Conservation (phyloP, 2,888 invertebrate species). For the Parnassius apollo region DNA sequence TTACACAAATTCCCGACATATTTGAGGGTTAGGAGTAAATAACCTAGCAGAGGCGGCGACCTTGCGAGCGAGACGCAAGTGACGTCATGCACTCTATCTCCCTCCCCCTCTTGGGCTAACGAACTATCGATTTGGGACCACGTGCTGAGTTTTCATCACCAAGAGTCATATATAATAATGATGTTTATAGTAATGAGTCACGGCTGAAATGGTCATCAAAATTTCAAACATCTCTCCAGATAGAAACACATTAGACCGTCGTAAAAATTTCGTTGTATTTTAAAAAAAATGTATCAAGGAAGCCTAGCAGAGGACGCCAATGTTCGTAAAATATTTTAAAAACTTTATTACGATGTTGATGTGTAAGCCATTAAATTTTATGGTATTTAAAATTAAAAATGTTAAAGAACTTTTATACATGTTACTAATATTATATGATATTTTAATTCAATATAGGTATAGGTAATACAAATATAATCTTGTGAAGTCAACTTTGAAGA, state of each 20-base stretch:
- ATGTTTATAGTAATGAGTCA: conserved; percentile 23
- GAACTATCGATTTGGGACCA: conserved; percentile 53
- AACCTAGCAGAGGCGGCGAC: conserved; percentile 49
- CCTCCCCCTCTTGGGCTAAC: conserved; percentile 33
- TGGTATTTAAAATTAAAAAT: background rate
- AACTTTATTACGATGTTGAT: too few relatives aligned
- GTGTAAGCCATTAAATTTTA: too few relatives aligned
- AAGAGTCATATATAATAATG: conserved; percentile 13
- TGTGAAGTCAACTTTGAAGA: too few relatives aligned
- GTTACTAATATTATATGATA: too few relatives aligned
- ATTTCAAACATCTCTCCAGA: conserved; percentile 5
- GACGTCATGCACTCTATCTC: conserved; percentile 32
- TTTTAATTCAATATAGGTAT: background rate
- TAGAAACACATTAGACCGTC: conserved; percentile 6
- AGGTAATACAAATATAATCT: background rate
- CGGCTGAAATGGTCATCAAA: conserved; percentile 13
- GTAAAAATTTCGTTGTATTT: conserved; percentile 7
- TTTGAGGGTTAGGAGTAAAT: conserved; percentile 43
- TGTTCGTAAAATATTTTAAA: background rate
- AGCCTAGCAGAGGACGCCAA: background rate
- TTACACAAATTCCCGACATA: conserved; percentile 23
- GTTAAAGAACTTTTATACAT: background rate
- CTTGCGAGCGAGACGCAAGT: conserved; percentile 40
- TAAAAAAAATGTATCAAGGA: conserved; percentile 2
- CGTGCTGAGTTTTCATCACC: conserved; percentile 39